phyloP scores from a whole-genome alignment of 1,140 invertebrate species.

The Sitophilus oryzae region DNA sequence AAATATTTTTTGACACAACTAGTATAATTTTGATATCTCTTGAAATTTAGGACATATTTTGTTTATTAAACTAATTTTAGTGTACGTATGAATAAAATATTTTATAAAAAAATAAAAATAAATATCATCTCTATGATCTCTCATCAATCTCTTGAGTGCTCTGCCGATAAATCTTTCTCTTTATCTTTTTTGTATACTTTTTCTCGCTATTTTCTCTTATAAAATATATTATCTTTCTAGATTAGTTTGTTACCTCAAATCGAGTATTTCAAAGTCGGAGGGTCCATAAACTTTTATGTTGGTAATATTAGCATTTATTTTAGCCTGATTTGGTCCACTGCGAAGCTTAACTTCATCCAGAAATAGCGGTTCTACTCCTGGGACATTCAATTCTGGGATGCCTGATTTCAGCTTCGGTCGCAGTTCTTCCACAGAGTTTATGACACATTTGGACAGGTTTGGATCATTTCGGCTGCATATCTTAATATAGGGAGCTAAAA shows the following conservation, averaged over 20 bases:
- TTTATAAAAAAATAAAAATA: too few relatives aligned
- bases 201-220: too few relatives aligned
- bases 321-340: conserved; percentile 30
- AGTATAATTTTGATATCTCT: too few relatives aligned
- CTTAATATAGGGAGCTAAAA: conserved; percentile 60
- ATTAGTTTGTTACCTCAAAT: conserved; percentile 28
- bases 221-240: background rate
- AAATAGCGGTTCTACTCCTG: conserved; percentile 56
- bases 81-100: too few relatives aligned
- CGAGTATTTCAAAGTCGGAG: conserved; percentile 32
- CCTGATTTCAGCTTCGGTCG: conserved; percentile 54
- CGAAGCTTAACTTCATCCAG: conserved; percentile 48
- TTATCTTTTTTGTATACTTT: too few relatives aligned
- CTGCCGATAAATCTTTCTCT: too few relatives aligned
- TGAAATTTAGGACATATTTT: too few relatives aligned
- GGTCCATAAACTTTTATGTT: conserved; percentile 36
- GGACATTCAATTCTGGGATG: conserved; percentile 60
- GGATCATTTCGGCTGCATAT: conserved; percentile 58
- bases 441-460: conserved; percentile 58
- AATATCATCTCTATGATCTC: too few relatives aligned
- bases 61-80: too few relatives aligned
- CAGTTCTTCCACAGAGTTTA: conserved; percentile 55
- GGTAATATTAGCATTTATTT: conserved; percentile 38
- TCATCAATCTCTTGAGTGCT: too few relatives aligned
- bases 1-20: too few relatives aligned